Base-by-base conservation (phyloP, 2,113 vertebrate species). In the Tachysurus vachellii region DNA sequence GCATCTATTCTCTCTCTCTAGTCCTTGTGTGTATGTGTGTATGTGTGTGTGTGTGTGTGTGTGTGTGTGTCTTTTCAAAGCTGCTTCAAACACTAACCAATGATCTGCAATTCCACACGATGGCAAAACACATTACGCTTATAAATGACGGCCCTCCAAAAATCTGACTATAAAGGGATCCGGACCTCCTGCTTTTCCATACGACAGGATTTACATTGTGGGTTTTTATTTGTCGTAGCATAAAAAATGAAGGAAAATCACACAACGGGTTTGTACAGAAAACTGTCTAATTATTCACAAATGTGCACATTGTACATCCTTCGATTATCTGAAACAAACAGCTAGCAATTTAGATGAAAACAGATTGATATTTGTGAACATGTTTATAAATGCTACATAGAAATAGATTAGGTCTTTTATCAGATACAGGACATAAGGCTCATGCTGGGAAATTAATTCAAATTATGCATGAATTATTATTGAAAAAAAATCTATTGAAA, bases 1-100 rank as follows among this genome's bases (percentile, higher is more conserved):
- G 86, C 68, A 76, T 62, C 62, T 50, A 83, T 87, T 87, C 73
- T 88, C 28, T 31, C 14, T 59, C 42, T n/a, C n/a, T n/a, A 21
- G 71, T 77, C 42, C 56, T 44, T 85, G 64, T 84, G 70, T 73
- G 19, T 73, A 36, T 73, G 17, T 71, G 31, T 71, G 68, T 71
- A 36, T 71, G 57, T 50, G 54, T 75, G 54, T 44, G 26, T 79
- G 64, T 83, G 68, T 64, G n/a, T n/a, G 70, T 54, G 47, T 56
- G 57, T 82, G 12, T 84, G 83, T 54, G 53, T 84, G n/a, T 26
- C 36, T 71, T 73, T 73, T 59, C 79, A 80, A 80, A 83, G 26
- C 16, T 0, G 23, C 28, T 54, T 42, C 36, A 84, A 54, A 47
- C n/a, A 71, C 53, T 23, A 31, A 57, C 2, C 17, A 56, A 57